These are phyloP conservation scores for Mystacides longicornis DNA, from an alignment of 2,888 invertebrate species.

Conservation along the genomic window DNA sequence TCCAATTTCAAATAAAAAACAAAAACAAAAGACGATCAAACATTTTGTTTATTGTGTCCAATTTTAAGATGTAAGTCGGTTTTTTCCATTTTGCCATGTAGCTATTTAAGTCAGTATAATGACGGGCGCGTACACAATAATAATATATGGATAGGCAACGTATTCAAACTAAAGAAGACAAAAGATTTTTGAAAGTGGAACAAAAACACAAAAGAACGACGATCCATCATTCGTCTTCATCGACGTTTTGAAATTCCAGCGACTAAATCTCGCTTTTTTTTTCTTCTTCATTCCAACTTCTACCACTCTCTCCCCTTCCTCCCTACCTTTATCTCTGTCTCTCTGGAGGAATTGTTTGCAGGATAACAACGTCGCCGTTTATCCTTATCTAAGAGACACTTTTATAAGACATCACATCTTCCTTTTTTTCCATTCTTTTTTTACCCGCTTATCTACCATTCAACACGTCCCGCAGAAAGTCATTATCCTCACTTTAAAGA, in stretches of 20 bases:
- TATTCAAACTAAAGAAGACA: not conserved
- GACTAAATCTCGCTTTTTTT: too few relatives aligned
- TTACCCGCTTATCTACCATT: not conserved
- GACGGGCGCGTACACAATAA: too few relatives aligned
- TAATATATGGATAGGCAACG: too few relatives aligned
- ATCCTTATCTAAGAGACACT: not conserved
- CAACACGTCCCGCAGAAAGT: not conserved
- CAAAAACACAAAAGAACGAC: not conserved
- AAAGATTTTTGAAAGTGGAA: not conserved
- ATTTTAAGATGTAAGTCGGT: too few relatives aligned
- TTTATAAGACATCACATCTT: not conserved
- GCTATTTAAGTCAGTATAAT: too few relatives aligned
- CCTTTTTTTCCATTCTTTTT: too few relatives aligned
- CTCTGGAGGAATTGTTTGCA: not conserved
- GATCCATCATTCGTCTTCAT: not conserved
- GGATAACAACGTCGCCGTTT: not conserved
- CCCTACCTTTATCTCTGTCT: not conserved
- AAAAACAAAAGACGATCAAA: too few relatives aligned
- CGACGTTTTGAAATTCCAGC: not conserved
- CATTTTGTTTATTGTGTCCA: too few relatives aligned
- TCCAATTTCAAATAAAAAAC: too few relatives aligned
- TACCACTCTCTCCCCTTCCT: not conserved
- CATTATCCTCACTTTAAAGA: slow-evolving; percentile 1
- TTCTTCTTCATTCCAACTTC: too few relatives aligned
- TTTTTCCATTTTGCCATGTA: too few relatives aligned